A percentile compares a stretch with the other conserved stretches of the same genome.
These are phyloP conservation scores for Cordilura impudica DNA, from an alignment of 2,888 invertebrate genomes.

Conservation along the genomic window DNA sequence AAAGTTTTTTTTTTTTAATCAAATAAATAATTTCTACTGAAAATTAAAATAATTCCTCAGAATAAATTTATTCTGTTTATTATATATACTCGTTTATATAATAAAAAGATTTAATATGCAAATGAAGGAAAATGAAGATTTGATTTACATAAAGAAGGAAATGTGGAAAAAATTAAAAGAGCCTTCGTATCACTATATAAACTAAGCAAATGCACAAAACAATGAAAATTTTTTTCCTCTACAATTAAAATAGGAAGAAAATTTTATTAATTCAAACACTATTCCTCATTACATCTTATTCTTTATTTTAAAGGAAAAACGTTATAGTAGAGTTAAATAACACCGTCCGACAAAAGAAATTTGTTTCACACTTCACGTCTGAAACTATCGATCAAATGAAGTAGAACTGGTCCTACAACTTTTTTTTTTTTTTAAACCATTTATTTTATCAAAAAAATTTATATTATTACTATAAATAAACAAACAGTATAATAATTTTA, in stretches of 20 bases:
- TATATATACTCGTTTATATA: slow-evolving; percentile 46
- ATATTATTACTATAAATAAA: no score
- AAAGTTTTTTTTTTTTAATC: not conserved
- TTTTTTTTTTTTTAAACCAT: no score
- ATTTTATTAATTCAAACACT: slow-evolving; percentile 27
- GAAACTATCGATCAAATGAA: no score
- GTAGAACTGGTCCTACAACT: no score
- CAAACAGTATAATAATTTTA: no score
- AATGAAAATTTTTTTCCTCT: not conserved
- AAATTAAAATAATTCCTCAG: not conserved
- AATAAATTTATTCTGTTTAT: slow-evolving; percentile 20
- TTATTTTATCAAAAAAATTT: no score
- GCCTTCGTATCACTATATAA: no score
- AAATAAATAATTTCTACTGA: slow-evolving; percentile 26
- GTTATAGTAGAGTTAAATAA: no score
- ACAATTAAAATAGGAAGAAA: slow-evolving; percentile 48
- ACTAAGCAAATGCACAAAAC: not conserved
- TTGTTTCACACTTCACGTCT: no score
- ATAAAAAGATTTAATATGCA: slow-evolving; percentile 31
- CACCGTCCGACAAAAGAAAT: no score
- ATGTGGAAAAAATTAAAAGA: not conserved
- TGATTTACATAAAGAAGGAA: slow-evolving; percentile 41
- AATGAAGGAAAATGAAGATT: slow-evolving; percentile 16
- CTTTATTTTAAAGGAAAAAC: no score
- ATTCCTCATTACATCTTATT: slow-evolving; percentile 16